Evolutionary conservation across 2,797 vertebrate genomes (phyloP).

Genomic region (Thamnophis elegans): DNA sequence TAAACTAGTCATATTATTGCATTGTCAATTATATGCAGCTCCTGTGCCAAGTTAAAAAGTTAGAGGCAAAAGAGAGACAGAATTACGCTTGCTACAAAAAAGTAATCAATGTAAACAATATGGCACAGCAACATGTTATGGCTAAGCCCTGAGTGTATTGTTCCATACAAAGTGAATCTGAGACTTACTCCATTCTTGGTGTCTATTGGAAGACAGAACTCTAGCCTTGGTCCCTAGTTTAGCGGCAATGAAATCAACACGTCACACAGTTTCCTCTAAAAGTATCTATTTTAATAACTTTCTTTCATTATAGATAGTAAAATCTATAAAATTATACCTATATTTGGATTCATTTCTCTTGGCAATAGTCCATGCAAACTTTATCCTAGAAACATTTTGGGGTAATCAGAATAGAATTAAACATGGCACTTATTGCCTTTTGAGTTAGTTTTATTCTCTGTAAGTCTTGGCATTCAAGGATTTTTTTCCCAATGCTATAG

Average conservation of each 20-base stretch:
- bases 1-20: conserved; percentile 47
- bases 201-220: conserved; percentile 18
- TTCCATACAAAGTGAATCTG: conserved; percentile 26
- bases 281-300: conserved; percentile 10
- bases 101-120: neutral
- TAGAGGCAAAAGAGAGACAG: conserved; percentile 25
- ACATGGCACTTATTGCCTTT: neutral
- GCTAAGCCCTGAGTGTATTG: conserved; percentile 25
- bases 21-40: conserved; percentile 37
- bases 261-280: neutral
- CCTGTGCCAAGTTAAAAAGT: conserved; percentile 40
- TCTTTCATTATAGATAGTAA: neutral
- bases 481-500: neutral
- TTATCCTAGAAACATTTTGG: neutral
- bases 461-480: neutral
- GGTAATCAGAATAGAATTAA: neutral
- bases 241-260: conserved; percentile 14
- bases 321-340: neutral
- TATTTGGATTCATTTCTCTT: neutral
- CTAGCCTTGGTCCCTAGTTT: neutral
- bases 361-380: neutral
- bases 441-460: neutral
- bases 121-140: neutral
- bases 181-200: neutral
- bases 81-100: conserved; percentile 7